A percentile compares a stretch with the other conserved stretches of the same genome.
Evolutionary conservation across 2,797 vertebrate species (phyloP).

Genomic region (Aldrovandia affinis): DNA sequence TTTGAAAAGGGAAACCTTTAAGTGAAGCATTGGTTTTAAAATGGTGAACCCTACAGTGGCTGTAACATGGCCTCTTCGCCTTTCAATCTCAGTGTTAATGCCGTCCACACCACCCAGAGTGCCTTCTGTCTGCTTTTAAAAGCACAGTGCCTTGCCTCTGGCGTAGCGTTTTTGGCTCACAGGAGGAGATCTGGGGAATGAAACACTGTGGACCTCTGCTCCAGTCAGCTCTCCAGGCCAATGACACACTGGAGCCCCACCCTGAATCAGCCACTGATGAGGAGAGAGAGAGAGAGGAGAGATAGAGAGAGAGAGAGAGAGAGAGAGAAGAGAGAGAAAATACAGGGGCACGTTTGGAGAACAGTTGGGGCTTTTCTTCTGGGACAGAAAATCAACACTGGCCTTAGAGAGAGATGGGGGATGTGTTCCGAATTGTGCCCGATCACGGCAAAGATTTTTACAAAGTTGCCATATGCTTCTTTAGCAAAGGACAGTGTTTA

Average conservation of each 20-base stretch:
- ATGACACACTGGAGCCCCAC: conserved; percentile 24
- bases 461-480: too few relatives aligned
- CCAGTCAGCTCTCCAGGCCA: conserved; percentile 34
- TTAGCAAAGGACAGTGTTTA: too few relatives aligned
- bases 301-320: too few relatives aligned
- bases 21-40: background rate
- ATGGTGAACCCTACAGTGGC: background rate
- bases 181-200: conserved; percentile 29
- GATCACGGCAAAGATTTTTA: too few relatives aligned
- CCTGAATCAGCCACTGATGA: too few relatives aligned
- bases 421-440: too few relatives aligned
- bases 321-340: too few relatives aligned
- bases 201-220: conserved; percentile 35
- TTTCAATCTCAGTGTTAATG: background rate
- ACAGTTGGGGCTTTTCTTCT: too few relatives aligned
- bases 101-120: background rate
- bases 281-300: too few relatives aligned
- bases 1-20: background rate
- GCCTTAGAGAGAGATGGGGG: too few relatives aligned
- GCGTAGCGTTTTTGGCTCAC: background rate
- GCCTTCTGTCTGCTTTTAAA: background rate
- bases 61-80: background rate
- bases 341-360: too few relatives aligned
- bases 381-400: too few relatives aligned
- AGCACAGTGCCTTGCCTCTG: background rate